A percentile compares a stretch with the other conserved stretches of the same genome.
These are phyloP conservation scores for Lepas anatifera DNA, from an alignment of 2,888 invertebrate genomes.

Conservation along the genomic window DNA sequence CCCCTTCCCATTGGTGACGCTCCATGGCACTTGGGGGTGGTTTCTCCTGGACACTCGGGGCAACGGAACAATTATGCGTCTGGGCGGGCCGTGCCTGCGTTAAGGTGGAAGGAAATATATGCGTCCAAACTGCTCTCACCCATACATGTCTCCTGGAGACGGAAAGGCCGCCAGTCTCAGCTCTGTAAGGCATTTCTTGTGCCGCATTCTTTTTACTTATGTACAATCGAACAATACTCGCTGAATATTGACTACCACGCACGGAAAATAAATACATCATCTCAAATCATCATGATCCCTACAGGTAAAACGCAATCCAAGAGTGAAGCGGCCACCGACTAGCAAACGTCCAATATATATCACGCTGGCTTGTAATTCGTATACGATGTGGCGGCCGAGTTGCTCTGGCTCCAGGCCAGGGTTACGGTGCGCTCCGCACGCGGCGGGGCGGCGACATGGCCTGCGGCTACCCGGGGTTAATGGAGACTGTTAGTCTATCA, in stretches of 20 bases:
- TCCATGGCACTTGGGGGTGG: neutral
- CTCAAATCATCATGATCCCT: constrained; percentile 9
- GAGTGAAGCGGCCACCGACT: neutral
- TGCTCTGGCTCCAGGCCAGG: too few species aligned
- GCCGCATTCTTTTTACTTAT: neutral
- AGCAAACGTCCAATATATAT: neutral
- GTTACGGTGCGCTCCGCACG: neutral
- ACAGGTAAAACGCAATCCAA: constrained; percentile 2
- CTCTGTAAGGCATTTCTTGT: constrained; percentile 8
- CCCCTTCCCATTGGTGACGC: neutral
- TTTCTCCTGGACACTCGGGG: neutral
- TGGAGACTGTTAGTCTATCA: neutral
- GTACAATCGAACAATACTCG: neutral
- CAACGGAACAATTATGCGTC: neutral
- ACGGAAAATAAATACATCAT: constrained; percentile 5
- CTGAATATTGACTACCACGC: neutral
- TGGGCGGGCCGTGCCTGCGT: neutral
- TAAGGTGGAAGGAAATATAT: constrained; percentile 9
- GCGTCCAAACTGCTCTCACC: neutral
- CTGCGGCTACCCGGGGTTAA: neutral
- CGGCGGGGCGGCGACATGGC: too few species aligned
- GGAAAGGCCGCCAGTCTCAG: neutral
- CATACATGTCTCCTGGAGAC: constrained; percentile 5
- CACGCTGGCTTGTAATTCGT: neutral
- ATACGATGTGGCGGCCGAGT: neutral